phyloP scores from a whole-genome alignment of 23 tunicate genomes.

The Aplidium turbinatum region DNA sequence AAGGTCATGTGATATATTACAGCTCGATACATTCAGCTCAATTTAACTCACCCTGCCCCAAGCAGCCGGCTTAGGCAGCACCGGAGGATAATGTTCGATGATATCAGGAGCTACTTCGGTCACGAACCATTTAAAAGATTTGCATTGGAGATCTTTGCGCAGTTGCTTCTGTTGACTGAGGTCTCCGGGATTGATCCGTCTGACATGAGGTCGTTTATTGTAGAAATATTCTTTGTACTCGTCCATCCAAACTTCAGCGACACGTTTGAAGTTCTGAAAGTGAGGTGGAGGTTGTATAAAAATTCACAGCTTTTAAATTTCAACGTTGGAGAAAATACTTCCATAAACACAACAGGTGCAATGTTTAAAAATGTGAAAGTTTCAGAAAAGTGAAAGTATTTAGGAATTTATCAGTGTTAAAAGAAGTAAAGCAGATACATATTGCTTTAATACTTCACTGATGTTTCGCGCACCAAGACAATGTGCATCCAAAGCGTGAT shows the following conservation, averaged over 20 bases:
- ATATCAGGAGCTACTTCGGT: constrained; percentile 79
- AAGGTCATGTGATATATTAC: no score
- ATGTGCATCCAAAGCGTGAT: no score
- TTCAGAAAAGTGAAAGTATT: no score
- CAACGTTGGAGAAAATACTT: no score
- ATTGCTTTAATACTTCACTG: no score
- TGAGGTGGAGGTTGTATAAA: no score
- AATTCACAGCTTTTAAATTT: no score
- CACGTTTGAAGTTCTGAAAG: constrained; percentile 72
- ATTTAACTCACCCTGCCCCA: constrained; percentile 66
- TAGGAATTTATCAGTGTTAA: no score
- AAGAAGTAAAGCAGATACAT: no score
- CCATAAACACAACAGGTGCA: not conserved
- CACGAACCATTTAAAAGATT: constrained; percentile 85
- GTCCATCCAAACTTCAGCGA: constrained; percentile 93
- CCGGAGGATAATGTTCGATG: constrained; percentile 74
- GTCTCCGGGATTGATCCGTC: constrained; percentile 65
- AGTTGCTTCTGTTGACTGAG: constrained; percentile 49
- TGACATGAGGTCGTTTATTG: constrained; percentile 68
- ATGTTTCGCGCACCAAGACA: no score
- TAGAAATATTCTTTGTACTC: constrained; percentile 86
- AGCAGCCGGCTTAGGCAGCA: constrained; percentile 60
- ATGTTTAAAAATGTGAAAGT: no score
- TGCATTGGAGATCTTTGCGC: constrained; percentile 56
- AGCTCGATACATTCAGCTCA: no score